Base-by-base conservation (phyloP, 2,888 invertebrate genomes). In the Megaustenia siamemsis region DNA sequence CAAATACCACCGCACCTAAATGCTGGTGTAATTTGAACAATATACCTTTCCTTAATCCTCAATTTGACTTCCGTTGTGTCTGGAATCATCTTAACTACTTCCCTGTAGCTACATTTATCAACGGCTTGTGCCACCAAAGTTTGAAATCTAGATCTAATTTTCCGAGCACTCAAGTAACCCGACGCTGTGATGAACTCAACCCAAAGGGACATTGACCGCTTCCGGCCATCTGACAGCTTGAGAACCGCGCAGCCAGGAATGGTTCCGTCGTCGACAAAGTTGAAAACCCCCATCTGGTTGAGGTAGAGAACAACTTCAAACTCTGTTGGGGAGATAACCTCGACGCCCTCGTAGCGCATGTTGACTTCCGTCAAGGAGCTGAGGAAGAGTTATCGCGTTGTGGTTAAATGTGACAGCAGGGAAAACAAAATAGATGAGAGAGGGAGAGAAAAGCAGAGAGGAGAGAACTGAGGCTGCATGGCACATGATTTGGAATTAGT, bases 101-200 rank as follows among this genome's bases (percentile, higher is more conserved):
- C 98, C 85, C 98, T 95, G 94, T 98, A 98, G 89, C 97, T 96
- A 80, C 87, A 87, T 73, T 87, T 87, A 78, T 87, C 87, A 49
- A 87, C 87, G 5, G 87, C 87, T 75, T 87, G 95, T 8, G 94
- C 93, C 53, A 94, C 94, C 80, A 94, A 88, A n/a, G 93, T 93
- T 88, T 93, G 98, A 94, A 98, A 98, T 4, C 98, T 95, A 53
- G 98, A 97, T 77, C 98, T 96, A 90, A 98, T 98, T 95, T 98
- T 98, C 71, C 98, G 95, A 18, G 98, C 98, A 0, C 98, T 98
- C 66, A 98, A 94, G 94, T 98, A 98, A 0, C 98, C 98, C 4
- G 97, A 97, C 6, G 98, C 98, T 0, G 98, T 98, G 93, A 98
- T 98, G 95, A 98, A 98, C 94, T 98, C 98, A 73, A 98, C 98